Percentiles rank a stretch among this genome's conserved stretches.
These are phyloP conservation scores for Tyrophagus putrescentiae DNA, from an alignment of 1,140 invertebrate genomes.

Conservation along the genomic window DNA sequence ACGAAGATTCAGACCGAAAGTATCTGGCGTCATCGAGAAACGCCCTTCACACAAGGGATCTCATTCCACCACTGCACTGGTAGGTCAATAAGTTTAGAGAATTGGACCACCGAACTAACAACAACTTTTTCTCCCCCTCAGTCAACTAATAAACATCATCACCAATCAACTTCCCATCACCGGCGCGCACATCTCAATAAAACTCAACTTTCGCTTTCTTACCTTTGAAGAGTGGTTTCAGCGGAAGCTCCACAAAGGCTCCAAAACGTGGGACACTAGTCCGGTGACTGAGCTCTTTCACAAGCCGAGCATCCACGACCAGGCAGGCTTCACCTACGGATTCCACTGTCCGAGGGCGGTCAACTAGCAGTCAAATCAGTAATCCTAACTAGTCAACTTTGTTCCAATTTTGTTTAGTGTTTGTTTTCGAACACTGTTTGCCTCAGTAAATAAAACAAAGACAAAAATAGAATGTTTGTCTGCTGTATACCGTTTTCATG, in stretches of 20 bases:
- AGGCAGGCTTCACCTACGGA: not conserved
- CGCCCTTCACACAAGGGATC: not conserved
- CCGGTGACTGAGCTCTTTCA: not conserved
- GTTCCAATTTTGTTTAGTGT: no score
- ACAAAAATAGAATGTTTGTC: no score
- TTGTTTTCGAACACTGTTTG: no score
- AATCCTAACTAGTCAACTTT: no score
- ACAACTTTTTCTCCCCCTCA: not conserved
- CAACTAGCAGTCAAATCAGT: no score
- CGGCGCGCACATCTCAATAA: not conserved
- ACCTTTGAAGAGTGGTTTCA: not conserved
- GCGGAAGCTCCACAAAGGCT: not conserved
- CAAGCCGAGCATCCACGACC: not conserved
- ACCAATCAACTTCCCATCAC: not conserved
- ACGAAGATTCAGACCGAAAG: not conserved
- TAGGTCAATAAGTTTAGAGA: no score
- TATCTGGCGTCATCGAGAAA: not conserved
- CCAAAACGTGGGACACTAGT: not conserved
- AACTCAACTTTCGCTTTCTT: not conserved
- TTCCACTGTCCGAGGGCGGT: slow-evolving; percentile 3
- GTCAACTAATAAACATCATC: slow-evolving; percentile 11
- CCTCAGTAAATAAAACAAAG: no score
- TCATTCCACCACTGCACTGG: slow-evolving; percentile 8
- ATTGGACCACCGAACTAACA: not conserved
- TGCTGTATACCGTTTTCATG: no score